phyloP scores from a whole-genome alignment of 2,888 invertebrate species.

The Apamea anceps region DNA sequence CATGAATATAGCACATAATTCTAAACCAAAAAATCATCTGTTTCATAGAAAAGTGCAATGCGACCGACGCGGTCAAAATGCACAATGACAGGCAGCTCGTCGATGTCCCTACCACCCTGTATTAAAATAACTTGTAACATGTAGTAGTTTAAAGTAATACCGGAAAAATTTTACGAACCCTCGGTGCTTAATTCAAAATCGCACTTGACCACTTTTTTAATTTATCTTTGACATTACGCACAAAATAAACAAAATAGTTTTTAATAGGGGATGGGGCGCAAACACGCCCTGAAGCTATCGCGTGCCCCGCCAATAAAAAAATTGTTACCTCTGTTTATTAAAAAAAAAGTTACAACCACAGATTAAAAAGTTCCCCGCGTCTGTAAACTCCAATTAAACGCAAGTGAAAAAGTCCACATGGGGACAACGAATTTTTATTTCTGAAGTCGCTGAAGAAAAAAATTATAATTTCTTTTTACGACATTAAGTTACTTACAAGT shows the following conservation, averaged over 20 bases:
- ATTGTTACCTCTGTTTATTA: slow-evolving; percentile 57
- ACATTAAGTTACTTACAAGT: slow-evolving; percentile 67
- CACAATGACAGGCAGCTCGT: too few species aligned
- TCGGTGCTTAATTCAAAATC: not conserved
- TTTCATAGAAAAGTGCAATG: too few species aligned
- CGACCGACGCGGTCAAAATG: too few species aligned
- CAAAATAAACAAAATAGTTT: slow-evolving; percentile 56
- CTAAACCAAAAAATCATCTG: too few species aligned
- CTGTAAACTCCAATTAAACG: slow-evolving; percentile 66
- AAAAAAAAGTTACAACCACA: slow-evolving; percentile 64
- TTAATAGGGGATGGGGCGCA: slow-evolving; percentile 33
- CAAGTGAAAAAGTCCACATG: slow-evolving; percentile 68
- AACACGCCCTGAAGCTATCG: slow-evolving; percentile 42
- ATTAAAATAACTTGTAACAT: not conserved
- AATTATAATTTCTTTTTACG: slow-evolving; percentile 69
- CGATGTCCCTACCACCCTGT: not conserved
- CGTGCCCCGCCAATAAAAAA: slow-evolving; percentile 61
- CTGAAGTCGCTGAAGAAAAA: slow-evolving; percentile 61
- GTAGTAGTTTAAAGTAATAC: not conserved
- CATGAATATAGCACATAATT: too few species aligned
- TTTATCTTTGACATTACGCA: slow-evolving; percentile 27
- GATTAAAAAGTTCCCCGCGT: slow-evolving; percentile 67
- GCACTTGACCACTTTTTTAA: not conserved
- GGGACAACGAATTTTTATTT: slow-evolving; percentile 68
- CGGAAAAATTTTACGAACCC: not conserved